These are phyloP conservation scores for Simalia tracyae DNA, from an alignment of 2,797 vertebrate species.

Conservation along the genomic window DNA sequence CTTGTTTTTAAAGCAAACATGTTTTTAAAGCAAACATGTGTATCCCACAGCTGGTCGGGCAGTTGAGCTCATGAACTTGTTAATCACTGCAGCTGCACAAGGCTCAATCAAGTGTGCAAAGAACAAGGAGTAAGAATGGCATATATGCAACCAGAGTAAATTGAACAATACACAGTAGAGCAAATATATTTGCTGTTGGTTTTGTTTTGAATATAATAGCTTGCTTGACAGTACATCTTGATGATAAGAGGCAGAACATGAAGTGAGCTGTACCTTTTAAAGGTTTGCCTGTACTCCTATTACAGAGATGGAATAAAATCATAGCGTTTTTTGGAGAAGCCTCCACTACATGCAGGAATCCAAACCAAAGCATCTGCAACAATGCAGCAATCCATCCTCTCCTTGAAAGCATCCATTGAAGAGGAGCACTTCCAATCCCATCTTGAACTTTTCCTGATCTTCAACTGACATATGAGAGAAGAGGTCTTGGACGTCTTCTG, in stretches of 20 bases:
- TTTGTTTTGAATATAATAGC: constrained; percentile 44
- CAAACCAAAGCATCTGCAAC: neutral
- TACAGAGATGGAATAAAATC: neutral
- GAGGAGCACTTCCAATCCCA: neutral
- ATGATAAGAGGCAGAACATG: constrained; percentile 19
- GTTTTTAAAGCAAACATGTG: neutral
- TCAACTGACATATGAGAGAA: neutral
- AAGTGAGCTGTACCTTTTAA: neutral
- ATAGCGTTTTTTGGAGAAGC: neutral
- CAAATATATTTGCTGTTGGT: constrained; percentile 41
- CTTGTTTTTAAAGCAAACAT: constrained; percentile 22
- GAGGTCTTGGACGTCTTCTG: neutral
- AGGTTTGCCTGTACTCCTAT: neutral
- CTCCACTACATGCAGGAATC: neutral
- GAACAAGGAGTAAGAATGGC: constrained; percentile 10
- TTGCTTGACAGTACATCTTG: constrained; percentile 33
- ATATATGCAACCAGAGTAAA: neutral
- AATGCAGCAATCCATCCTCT: neutral
- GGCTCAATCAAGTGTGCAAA: constrained; percentile 21
- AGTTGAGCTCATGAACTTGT: neutral
- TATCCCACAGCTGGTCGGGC: constrained; percentile 10
- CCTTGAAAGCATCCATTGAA: neutral
- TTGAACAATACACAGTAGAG: constrained; percentile 13
- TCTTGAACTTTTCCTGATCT: neutral
- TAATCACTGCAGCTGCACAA: neutral